Percentiles rank a stretch among this genome's conserved stretches.
Evolutionary conservation across 2,888 invertebrate species (phyloP).

Genomic region (Conus canariensis): DNA sequence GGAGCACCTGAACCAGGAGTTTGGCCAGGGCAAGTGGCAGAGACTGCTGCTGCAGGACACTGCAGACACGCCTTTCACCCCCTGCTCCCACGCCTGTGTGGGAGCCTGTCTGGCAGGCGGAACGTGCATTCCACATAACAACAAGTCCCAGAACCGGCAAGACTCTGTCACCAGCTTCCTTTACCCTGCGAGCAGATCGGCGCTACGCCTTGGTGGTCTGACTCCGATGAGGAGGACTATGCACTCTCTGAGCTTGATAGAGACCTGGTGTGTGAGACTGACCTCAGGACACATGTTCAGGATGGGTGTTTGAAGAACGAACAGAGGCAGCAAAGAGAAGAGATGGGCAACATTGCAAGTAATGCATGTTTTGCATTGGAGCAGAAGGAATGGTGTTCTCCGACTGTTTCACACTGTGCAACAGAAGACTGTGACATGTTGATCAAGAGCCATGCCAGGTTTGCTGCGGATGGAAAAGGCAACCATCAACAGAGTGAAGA

Average conservation of each 20-base stretch:
- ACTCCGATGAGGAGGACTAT: not conserved
- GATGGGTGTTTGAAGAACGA: not conserved
- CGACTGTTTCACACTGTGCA: not conserved
- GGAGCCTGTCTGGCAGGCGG: not conserved
- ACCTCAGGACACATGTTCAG: not conserved
- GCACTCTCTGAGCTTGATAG: not conserved
- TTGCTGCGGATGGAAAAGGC: not conserved
- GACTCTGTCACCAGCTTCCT: not conserved
- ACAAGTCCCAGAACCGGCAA: conserved; percentile 21
- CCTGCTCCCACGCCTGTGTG: not conserved
- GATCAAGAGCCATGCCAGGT: not conserved
- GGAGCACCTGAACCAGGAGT: conserved; percentile 25
- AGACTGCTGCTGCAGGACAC: not conserved
- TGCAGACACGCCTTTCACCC: not conserved
- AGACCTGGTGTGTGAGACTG: not conserved
- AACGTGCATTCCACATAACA: not conserved
- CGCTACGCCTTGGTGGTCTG: not conserved
- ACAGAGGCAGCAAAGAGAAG: not conserved
- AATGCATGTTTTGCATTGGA: not conserved
- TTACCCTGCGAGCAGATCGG: not conserved
- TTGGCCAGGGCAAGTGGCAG: conserved; percentile 2
- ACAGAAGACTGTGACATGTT: not conserved
- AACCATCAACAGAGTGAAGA: not conserved
- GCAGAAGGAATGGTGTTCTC: not conserved
- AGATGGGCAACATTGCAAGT: not conserved